Percentiles rank a stretch among this genome's conserved stretches.
phyloP scores from a whole-genome alignment of 2,113 vertebrate genomes.

The Gila orcuttii region DNA sequence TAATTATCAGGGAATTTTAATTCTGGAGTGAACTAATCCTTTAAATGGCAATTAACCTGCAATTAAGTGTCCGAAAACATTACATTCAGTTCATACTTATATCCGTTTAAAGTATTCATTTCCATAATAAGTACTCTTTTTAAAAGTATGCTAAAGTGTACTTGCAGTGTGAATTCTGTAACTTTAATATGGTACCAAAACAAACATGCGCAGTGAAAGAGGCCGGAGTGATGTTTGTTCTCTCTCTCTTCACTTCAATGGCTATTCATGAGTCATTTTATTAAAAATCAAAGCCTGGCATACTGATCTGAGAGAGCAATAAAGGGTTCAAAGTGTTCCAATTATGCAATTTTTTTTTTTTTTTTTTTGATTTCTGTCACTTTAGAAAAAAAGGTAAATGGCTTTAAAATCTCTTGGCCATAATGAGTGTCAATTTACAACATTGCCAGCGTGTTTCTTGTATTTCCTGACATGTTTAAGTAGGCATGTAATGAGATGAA shows the following conservation, averaged over 20 bases:
- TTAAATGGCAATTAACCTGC: too few relatives aligned
- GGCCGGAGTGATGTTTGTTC: not conserved
- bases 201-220: not conserved
- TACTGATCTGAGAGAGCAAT: constrained; percentile 4
- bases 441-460: not conserved
- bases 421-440: not conserved
- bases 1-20: too few relatives aligned
- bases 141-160: not conserved
- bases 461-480: not conserved
- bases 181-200: not conserved
- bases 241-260: not conserved
- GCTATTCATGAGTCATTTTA: not conserved
- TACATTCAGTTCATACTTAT: too few relatives aligned
- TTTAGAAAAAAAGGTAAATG: not conserved
- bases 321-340: not conserved
- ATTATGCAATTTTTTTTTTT: not conserved
- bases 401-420: not conserved
- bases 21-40: too few relatives aligned
- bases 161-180: not conserved
- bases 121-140: not conserved
- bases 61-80: too few relatives aligned
- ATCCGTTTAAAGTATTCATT: not conserved
- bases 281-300: constrained; percentile 12
- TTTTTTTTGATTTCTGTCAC: not conserved
- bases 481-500: constrained; percentile 6